These are phyloP conservation scores for Cinclus mexicanus DNA, from an alignment of 2,113 vertebrate genomes.

Conservation along the genomic window DNA sequence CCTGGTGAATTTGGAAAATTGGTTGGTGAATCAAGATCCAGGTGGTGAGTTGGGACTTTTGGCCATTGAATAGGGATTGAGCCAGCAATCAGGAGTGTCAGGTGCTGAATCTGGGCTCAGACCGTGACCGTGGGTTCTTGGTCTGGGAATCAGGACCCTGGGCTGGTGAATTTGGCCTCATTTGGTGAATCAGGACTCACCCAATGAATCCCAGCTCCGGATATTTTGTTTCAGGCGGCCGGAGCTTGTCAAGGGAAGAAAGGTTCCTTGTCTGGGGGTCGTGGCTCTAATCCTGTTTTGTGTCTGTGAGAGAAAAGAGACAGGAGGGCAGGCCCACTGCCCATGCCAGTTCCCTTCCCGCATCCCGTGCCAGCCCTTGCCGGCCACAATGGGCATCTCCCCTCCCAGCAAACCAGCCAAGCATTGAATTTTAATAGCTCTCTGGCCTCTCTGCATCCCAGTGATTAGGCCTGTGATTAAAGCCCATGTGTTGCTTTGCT, in stretches of 20 bases:
- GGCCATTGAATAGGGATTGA: background rate
- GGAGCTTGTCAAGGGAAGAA: slow-evolving; percentile 47
- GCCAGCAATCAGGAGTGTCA: fast-evolving
- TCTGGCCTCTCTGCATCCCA: fast-evolving
- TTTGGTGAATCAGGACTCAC: background rate
- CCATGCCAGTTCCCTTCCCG: slow-evolving; percentile 5
- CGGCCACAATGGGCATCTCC: background rate
- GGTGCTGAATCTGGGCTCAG: background rate
- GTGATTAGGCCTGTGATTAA: background rate
- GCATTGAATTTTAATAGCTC: slow-evolving; percentile 32
- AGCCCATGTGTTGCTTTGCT: background rate
- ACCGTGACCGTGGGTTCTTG: fast-evolving
- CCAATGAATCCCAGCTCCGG: fast-evolving
- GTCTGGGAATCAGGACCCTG: fast-evolving
- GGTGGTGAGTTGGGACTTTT: fast-evolving
- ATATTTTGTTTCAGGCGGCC: background rate
- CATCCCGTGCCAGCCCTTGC: slow-evolving; percentile 17
- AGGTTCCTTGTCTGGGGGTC: slow-evolving; percentile 64
- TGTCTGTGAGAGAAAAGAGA: slow-evolving; percentile 41
- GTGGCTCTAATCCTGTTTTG: slow-evolving; percentile 40
- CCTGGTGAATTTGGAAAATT: fast-evolving
- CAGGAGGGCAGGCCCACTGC: background rate
- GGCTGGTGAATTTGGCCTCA: no score
- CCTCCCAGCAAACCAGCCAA: background rate
- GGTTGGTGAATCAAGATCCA: fast-evolving